Evolutionary conservation across 2,888 invertebrate species (phyloP).

Genomic region (Zygogramma bicolorata): DNA sequence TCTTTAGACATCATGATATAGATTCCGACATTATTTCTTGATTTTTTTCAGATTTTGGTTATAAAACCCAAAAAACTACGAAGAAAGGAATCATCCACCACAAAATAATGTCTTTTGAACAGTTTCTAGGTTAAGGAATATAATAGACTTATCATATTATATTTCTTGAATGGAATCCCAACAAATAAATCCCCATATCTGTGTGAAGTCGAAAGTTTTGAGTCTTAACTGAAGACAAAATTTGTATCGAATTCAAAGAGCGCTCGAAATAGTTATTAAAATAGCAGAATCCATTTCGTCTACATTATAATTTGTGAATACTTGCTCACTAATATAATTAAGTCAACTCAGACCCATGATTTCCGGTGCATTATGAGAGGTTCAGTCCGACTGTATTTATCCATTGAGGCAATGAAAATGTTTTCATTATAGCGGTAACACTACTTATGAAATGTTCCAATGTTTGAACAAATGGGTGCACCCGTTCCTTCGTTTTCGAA

Average conservation of each 20-base stretch:
- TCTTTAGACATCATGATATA: too few species aligned
- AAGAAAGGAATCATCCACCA: too few species aligned
- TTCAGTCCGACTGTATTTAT: not conserved
- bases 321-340: not conserved
- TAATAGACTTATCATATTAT: too few species aligned
- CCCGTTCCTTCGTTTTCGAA: not conserved
- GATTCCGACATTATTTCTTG: too few species aligned
- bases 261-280: not conserved
- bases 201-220: not conserved
- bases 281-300: not conserved
- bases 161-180: too few species aligned
- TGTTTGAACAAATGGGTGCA: not conserved
- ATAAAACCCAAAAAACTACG: too few species aligned
- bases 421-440: not conserved
- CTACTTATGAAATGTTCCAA: not conserved
- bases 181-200: not conserved
- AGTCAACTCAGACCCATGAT: not conserved
- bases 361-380: not conserved
- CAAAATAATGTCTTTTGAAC: too few species aligned
- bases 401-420: not conserved
- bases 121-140: too few species aligned
- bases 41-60: too few species aligned
- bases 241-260: not conserved
- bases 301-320: not conserved
- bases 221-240: not conserved